Conservation (phyloP, 2,797 vertebrate species). For the Phoxinus dragarum region DNA sequence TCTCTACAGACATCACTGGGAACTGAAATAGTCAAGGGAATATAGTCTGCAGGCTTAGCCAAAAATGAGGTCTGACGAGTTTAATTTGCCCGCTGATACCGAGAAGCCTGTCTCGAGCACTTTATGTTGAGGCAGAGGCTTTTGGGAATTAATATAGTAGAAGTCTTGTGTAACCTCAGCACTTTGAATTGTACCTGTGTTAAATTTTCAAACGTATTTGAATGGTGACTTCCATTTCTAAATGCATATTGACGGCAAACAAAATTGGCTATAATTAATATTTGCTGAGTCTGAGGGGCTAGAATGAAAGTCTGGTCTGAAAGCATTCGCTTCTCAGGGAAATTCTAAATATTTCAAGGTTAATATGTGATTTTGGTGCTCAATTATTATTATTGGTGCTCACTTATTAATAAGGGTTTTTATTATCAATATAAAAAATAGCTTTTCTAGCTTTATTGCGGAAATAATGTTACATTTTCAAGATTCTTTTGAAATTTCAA, state of each 20-base stretch:
- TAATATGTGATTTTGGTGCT: not conserved
- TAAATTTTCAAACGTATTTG: not conserved
- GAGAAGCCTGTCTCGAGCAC: slow-evolving; percentile 16
- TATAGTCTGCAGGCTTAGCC: slow-evolving; percentile 9
- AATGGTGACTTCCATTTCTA: slow-evolving; percentile 5
- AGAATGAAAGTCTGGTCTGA: not conserved
- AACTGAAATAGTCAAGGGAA: slow-evolving; percentile 28
- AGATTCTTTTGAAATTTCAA: too few species aligned
- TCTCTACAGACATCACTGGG: slow-evolving; percentile 1
- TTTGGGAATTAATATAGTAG: slow-evolving; percentile 3
- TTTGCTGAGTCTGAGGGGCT: not conserved
- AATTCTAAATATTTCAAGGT: not conserved
- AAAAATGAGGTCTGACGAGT: slow-evolving; percentile 17
- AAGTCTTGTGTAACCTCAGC: slow-evolving; percentile 11
- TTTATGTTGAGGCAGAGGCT: not conserved
- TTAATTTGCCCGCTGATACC: slow-evolving; percentile 29
- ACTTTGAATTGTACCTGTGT: not conserved
- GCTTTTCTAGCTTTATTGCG: too few species aligned
- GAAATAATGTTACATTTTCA: too few species aligned
- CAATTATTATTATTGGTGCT: too few species aligned
- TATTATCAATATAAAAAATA: too few species aligned
- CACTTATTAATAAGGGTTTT: too few species aligned
- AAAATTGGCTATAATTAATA: not conserved
- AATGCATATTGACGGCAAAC: not conserved
- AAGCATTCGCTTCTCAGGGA: not conserved